Base-by-base conservation (phyloP, 2,888 invertebrate genomes). In the Pollenia griseotomentosa region DNA sequence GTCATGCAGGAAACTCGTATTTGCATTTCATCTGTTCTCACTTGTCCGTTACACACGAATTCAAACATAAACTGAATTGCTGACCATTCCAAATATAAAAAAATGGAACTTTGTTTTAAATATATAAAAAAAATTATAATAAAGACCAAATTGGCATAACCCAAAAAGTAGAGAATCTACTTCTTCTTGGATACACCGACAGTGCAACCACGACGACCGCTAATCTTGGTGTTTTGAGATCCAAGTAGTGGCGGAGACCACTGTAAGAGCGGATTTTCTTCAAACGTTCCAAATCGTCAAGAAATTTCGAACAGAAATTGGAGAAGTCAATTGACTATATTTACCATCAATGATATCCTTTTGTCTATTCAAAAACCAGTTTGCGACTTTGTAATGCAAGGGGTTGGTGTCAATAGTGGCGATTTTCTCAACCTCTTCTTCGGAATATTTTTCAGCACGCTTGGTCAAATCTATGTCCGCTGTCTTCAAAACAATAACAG, bases 111-210 rank as follows among this genome's bases (percentile, higher is more conserved):
- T 19, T 65, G n/a, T 57, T 65, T 68, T 51, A 61, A 14, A 19
- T 19, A 66, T 16, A 73, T 61, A 71, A 57, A 42, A 71, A 68
- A 33, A 48, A 42, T 10, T 42, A 19, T 65, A 57, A 63, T 61
- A 68, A 66, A 78, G 59, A 78, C 23, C 46, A n/a, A n/a, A n/a
- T n/a, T n/a, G n/a, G n/a, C n/a, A n/a, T n/a, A n/a, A 65, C 33
- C 66, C 2, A 57, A 75, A 11, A 11, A 1, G 55, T 40, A 46
- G 23, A 16, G 7, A 71, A 68, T 89, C 96, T 98, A 98, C 97
- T 99, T 99, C 98, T 99, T 99, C 96, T 99, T 99, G 93, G 99
- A 99, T 92, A 99, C 99, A 98, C 99, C 99, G 92, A 99, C 99
- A 94, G 99, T 99, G 94, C 99, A 97, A 94, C 99, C 99, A 95